Base-by-base conservation (phyloP, 2,113 vertebrate species). In the Gadus macrocephalus region DNA sequence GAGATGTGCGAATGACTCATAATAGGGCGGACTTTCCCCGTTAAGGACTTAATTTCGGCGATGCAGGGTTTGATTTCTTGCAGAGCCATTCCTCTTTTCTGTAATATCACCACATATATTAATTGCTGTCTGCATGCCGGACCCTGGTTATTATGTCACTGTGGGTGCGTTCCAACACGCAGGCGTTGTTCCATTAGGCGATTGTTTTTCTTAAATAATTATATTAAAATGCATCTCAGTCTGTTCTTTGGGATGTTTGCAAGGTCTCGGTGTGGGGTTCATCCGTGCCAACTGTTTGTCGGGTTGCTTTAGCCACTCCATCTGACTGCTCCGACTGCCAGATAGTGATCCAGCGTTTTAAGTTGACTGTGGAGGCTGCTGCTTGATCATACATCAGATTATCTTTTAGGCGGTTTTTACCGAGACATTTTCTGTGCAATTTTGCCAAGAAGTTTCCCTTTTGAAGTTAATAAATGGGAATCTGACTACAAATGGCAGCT, bases 301-400 rank as follows among this genome's bases (percentile, higher is more conserved):
- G 8, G 78, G 74, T 81, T 82, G 76, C 84, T 85, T 74, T 85
- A 85, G 84, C 78, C 78, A 75, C 82, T 85, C 83, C 86, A 86
- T 87, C 86, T 85, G 83, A 90, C 85, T 86, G 86, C 83, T 84
- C 72, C 76, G 80, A 75, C 79, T 86, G 85, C 89, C 83, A 88
- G 84, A 77, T 79, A 70, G 83, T 82, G 83, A 86, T 87, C 75
- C 72, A 72, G 73, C 60, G 28, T 78, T 85, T 81, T 70, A 62
- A 67, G 70, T 61, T 83, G 83, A 86, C 81, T 83, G 82, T 80
- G 78, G 73, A 85, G 81, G 78, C 73, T 69, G 74, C 81, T 77
- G 79, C 78, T 84, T 81, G 83, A 89, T 85, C 77, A 66, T 78
- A 81, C 80, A 85, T 83, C 78, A 78, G 70, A 77, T 73, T 83